A percentile compares a stretch with the other conserved stretches of the same genome.
Conservation (phyloP, 2,888 invertebrate genomes). For the Loripinus fragilis region DNA sequence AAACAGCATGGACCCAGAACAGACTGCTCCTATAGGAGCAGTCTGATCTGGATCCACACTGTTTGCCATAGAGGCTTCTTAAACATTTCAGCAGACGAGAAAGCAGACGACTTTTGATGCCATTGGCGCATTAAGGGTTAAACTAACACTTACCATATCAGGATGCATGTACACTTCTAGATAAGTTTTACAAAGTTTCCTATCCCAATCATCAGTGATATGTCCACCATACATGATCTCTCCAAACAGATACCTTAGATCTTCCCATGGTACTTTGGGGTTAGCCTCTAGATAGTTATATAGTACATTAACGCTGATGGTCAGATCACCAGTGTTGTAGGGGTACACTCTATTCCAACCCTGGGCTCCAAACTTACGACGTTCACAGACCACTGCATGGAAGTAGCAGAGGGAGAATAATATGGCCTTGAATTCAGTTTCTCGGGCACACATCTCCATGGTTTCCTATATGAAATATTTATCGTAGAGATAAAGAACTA, state of each 20-base stretch:
- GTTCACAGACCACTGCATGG: constrained; percentile 97
- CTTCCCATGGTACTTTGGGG: constrained; percentile 95
- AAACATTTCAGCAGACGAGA: too few relatives aligned
- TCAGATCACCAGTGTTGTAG: constrained; percentile 96
- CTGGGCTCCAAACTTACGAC: constrained; percentile 97
- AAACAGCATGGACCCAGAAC: too few relatives aligned
- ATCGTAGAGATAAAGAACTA: too few relatives aligned
- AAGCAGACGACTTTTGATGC: too few relatives aligned
- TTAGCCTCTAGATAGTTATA: constrained; percentile 98
- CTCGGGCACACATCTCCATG: constrained; percentile 96
- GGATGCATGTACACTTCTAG: constrained; percentile 97
- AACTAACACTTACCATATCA: constrained; percentile 91
- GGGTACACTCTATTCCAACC: constrained; percentile 92
- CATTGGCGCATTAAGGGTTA: too few relatives aligned
- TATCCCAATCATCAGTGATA: constrained; percentile 98
- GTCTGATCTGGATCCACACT: too few relatives aligned
- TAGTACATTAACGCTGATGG: constrained; percentile 96
- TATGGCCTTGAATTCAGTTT: constrained; percentile 97
- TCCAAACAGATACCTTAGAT: constrained; percentile 96
- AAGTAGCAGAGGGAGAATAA: constrained; percentile 95
- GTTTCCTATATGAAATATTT: constrained; percentile 87
- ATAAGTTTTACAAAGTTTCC: constrained; percentile 90
- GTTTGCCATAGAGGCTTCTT: too few relatives aligned
- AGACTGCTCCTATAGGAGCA: too few relatives aligned
- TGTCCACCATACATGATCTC: constrained; percentile 99